A percentile compares a stretch with the other conserved stretches of the same genome.
Evolutionary conservation across 2,113 vertebrate species (phyloP).

Genomic region (Platichthys flesus): DNA sequence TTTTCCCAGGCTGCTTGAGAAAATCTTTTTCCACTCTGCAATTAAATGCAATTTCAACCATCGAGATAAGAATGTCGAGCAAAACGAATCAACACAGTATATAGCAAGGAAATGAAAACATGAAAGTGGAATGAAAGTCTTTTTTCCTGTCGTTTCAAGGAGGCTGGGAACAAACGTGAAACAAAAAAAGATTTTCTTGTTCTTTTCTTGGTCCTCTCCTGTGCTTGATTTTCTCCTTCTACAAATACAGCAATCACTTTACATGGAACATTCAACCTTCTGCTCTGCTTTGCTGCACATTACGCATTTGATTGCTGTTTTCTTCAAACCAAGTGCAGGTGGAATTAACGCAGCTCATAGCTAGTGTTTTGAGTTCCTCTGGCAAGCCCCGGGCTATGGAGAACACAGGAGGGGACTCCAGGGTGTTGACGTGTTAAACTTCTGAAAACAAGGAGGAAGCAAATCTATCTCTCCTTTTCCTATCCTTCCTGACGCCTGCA

Average conservation of each 20-base stretch:
- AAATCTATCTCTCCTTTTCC: conserved; percentile 59
- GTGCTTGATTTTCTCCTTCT: conserved; percentile 32
- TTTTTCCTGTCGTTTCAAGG: conserved; percentile 69
- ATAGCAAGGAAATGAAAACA: conserved; percentile 69
- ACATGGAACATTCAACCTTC: conserved; percentile 37
- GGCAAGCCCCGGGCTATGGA: conserved; percentile 74
- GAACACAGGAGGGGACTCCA: conserved; percentile 61
- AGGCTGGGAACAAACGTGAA: conserved; percentile 58
- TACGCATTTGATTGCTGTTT: conserved; percentile 41
- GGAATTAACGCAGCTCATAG: conserved; percentile 60
- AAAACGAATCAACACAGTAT: conserved; percentile 69
- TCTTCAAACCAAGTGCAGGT: conserved; percentile 43
- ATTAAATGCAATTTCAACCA: conserved; percentile 78
- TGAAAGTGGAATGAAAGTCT: conserved; percentile 74
- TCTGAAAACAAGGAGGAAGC: conserved; percentile 71
- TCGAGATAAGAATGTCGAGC: conserved; percentile 74
- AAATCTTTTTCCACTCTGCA: conserved; percentile 53
- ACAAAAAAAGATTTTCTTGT: conserved; percentile 12
- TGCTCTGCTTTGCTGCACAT: conserved; percentile 44
- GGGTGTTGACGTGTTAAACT: conserved; percentile 73
- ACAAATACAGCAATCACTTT: conserved; percentile 36
- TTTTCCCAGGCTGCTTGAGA: conserved; percentile 46
- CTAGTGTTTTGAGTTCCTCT: conserved; percentile 67
- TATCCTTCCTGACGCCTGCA: conserved; percentile 67
- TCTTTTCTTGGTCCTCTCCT: conserved; percentile 28